Evolutionary conservation across 2,888 invertebrate species (phyloP).

Genomic region (Campoplex capitator): DNA sequence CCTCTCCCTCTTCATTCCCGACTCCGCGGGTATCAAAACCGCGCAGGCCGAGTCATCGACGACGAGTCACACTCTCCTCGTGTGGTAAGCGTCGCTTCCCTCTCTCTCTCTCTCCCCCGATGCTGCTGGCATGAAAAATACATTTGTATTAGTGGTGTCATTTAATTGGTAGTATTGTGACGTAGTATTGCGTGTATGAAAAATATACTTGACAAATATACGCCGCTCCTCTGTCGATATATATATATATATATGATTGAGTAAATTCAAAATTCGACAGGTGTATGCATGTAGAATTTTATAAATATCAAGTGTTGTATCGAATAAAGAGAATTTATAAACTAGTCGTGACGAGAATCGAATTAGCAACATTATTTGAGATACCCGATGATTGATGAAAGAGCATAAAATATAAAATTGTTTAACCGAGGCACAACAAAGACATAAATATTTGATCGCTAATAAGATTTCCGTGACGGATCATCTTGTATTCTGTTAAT

Average conservation of each 20-base stretch:
- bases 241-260: not conserved
- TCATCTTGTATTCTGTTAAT: not conserved
- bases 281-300: not conserved
- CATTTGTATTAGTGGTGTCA: constrained; percentile 19
- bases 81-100: not conserved
- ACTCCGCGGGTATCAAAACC: constrained; percentile 35
- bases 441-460: not conserved
- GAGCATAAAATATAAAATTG: not conserved
- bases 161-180: constrained; percentile 35
- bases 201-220: not conserved
- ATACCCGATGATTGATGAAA: not conserved
- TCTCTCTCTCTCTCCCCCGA: not conserved
- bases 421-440: no score
- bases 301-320: not conserved
- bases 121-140: constrained; percentile 17
- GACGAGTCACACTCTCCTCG: constrained; percentile 54
- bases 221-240: not conserved
- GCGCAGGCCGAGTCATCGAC: constrained; percentile 56
- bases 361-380: not conserved
- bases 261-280: not conserved
- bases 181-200: constrained; percentile 14
- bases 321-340: not conserved
- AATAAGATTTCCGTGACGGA: not conserved
- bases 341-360: not conserved
- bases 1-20: constrained; percentile 2